These are phyloP conservation scores for Chromoteleia sp. DNA, from an alignment of 2,888 invertebrate species.

Conservation along the genomic window DNA sequence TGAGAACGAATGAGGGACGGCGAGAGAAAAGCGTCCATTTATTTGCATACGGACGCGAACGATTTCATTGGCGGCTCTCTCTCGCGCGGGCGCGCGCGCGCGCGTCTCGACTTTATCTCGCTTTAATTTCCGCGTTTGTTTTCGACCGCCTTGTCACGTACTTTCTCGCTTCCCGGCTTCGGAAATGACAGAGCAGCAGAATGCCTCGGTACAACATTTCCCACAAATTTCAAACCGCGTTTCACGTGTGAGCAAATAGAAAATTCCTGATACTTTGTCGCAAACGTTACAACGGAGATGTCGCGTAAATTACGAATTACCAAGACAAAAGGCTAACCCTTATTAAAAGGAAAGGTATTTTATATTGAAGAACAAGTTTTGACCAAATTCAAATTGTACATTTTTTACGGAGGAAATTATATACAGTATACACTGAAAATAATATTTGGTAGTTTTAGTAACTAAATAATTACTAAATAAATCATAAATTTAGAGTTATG, in stretches of 20 bases:
- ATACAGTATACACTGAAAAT: no score
- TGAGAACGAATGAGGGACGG: not conserved
- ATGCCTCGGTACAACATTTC: slow-evolving; percentile 31
- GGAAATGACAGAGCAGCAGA: slow-evolving; percentile 48
- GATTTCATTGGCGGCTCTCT: slow-evolving; percentile 29
- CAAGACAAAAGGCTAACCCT: not conserved
- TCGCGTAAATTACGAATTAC: slow-evolving; percentile 28
- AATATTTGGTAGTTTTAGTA: no score
- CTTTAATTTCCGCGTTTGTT: slow-evolving; percentile 69
- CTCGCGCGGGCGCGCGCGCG: slow-evolving; percentile 1
- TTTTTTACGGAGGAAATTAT: no score
- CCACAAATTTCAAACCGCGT: slow-evolving; percentile 44
- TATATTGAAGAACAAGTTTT: no score
- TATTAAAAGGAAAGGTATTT: no score
- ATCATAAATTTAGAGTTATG: no score
- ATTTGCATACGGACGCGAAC: slow-evolving; percentile 39
- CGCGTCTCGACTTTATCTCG: slow-evolving; percentile 53
- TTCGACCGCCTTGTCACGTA: slow-evolving; percentile 55
- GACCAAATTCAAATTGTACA: no score
- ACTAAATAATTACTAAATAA: no score
- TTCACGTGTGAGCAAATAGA: slow-evolving; percentile 46
- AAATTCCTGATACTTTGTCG: slow-evolving; percentile 41
- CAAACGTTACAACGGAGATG: not conserved
- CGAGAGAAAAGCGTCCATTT: slow-evolving; percentile 9
- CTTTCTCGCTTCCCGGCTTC: slow-evolving; percentile 35